Evolutionary conservation across 1,140 invertebrate genomes (phyloP), one percentile per base, ranked within the genome.

Genomic region (Caenorhabditis remanei): DNA sequence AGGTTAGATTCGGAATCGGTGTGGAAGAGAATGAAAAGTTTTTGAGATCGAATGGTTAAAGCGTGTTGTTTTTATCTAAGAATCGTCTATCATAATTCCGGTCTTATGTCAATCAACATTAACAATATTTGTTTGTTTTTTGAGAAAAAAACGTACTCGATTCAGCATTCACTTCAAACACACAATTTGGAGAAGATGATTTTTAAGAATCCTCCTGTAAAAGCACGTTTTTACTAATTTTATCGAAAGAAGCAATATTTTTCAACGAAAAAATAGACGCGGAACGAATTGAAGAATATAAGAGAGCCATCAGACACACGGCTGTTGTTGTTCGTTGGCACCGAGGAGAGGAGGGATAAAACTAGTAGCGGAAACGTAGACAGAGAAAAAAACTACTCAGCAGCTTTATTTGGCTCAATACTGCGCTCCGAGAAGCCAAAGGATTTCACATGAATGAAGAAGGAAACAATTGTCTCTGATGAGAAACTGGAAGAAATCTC

Each of bases 301-400:
- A 32, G 65, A 71, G 65, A 71, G 65, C 65, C 19, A 3, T 1
- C 65, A 71, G 65, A 46, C 65, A 46, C 19, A 43, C 65, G 65
- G 65, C 65, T 71, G 65, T 71, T 71, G 65, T 71, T 71, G 41
- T 63, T 63, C 61, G 61, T 71, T 43, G 65, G 65, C 65, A 71
- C 65, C 40, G 41, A 40, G 41, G 14, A 43, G 21, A 14, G 1
- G 65, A 43, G 16, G 46, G 65, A 71, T 2, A 43, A 8, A 43
- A 21, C 13, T 41, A 24, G 8, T 16, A 71, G n/a, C 19, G 16
- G 40, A 71, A 41, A 71, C 65, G 16, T 40, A 71, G 65, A 71
- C 41, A 21, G 65, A 43, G 40, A 71, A 71, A 71, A 71, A 46
- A 71, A 19, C 41, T 32, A 32, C 32, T 32, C 32, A 0, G 40